Evolutionary conservation across 2,797 vertebrate genomes (phyloP), one percentile per base, ranked within the genome.

Genomic region (Furcifer pardalis): DNA sequence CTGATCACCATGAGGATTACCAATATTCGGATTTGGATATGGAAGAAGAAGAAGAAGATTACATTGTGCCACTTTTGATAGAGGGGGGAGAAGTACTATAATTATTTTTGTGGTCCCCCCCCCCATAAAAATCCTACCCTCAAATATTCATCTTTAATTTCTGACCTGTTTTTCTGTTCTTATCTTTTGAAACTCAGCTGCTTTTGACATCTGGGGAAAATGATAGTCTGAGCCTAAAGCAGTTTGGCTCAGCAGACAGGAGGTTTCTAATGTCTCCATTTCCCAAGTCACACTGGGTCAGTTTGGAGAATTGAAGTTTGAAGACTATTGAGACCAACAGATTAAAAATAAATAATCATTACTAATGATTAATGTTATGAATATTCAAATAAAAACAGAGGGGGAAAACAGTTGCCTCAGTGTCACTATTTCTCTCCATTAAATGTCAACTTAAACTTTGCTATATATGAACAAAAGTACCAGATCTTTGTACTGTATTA

Each of bases 271-370:
- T 56, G 52, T 56, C 52, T 72, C 60, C 44, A 15, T 3, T 87
- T 89, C 81, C 63, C 77, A 59, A 89, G 13, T 1, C 83, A 63
- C 62, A 37, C 35, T 56, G 68, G 72, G 68, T 82, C 74, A 76
- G 7, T 79, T 19, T 71, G 5, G 4, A 56, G 30, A 30, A 81
- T 66, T 89, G 81, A 23, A 84, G 77, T 82, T 85, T 82, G 8
- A 79, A 56, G 0, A 25, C 2, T 37, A 0, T 77, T 82, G 35
- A 40, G 21, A 5, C 30, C 71, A 88, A 89, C 49, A 72, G 77
- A 79, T 0, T 63, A 0, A 75, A 7, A 81, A 62, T 5, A 37
- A 21, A 52, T 8, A 86, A 65, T 3, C 62, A 52, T 84, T 65
- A 82, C 10, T 80, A 56, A 75, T 46, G 80, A 2, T 4, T 44